Evolutionary conservation across 2,113 vertebrate genomes (phyloP).

Genomic region (Barnardius zonarius): DNA sequence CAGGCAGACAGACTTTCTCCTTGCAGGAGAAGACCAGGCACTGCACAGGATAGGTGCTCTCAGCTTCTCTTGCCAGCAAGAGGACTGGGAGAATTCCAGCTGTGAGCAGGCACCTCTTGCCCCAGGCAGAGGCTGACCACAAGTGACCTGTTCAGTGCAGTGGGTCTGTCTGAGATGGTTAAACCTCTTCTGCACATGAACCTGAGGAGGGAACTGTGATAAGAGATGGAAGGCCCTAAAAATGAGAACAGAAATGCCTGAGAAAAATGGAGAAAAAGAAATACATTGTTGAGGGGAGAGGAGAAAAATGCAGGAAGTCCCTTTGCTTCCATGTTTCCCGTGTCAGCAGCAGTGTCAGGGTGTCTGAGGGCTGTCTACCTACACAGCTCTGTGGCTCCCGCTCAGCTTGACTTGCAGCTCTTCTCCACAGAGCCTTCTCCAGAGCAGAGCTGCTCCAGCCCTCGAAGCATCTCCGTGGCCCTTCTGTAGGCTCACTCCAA

Average conservation of each 20-base stretch:
- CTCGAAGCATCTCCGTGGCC: background rate
- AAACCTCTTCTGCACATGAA: background rate
- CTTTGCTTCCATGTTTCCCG: background rate
- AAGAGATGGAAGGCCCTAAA: background rate
- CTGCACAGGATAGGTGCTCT: background rate
- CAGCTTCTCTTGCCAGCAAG: background rate
- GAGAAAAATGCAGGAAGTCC: background rate
- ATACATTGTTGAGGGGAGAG: background rate
- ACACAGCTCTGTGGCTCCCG: background rate
- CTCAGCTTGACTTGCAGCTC: background rate
- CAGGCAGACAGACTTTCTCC: background rate
- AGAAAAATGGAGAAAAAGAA: background rate
- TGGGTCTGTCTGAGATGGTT: background rate
- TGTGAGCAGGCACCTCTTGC: background rate
- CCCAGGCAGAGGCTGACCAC: background rate
- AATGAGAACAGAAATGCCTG: background rate
- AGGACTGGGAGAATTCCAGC: background rate
- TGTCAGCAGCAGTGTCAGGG: background rate
- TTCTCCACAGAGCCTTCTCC: background rate
- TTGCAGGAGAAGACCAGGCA: background rate
- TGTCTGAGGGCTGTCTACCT: background rate
- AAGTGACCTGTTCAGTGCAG: background rate
- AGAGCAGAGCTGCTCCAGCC: background rate
- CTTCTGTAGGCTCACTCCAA: background rate
- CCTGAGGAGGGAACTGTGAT: background rate